These are phyloP conservation scores for Cinclus cinclus DNA, from an alignment of 2,113 vertebrate genomes.

Conservation along the genomic window DNA sequence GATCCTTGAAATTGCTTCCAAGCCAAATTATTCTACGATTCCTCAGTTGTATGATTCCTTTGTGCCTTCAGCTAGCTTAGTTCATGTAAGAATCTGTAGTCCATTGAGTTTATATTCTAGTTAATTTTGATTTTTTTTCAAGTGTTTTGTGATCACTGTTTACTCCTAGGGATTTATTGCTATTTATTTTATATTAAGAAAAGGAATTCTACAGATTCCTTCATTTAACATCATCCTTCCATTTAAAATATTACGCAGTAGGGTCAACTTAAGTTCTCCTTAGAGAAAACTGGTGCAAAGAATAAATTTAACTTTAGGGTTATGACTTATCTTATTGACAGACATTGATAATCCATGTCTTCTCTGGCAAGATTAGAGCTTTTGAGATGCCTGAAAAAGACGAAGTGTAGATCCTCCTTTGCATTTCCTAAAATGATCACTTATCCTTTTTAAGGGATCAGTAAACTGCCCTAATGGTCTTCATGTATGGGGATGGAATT, in stretches of 20 bases:
- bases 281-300: neutral
- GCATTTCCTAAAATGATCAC: neutral
- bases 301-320: neutral
- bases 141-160: neutral
- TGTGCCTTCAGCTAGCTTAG: neutral
- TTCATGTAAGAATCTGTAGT: neutral
- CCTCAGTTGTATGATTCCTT: neutral
- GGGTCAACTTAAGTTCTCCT: neutral
- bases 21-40: neutral
- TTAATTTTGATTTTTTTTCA: neutral
- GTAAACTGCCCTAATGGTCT: neutral
- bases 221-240: neutral
- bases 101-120: neutral
- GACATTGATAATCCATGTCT: neutral
- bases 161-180: neutral
- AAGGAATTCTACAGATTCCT: neutral
- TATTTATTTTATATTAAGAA: neutral
- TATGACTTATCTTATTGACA: neutral
- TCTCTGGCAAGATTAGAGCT: neutral
- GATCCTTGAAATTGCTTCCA: neutral
- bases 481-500: neutral
- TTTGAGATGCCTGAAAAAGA: neutral
- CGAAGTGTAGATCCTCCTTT: neutral
- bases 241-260: neutral
- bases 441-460: neutral